phyloP scores from a whole-genome alignment of 2,797 vertebrate species.

The Muscicapa comitata region DNA sequence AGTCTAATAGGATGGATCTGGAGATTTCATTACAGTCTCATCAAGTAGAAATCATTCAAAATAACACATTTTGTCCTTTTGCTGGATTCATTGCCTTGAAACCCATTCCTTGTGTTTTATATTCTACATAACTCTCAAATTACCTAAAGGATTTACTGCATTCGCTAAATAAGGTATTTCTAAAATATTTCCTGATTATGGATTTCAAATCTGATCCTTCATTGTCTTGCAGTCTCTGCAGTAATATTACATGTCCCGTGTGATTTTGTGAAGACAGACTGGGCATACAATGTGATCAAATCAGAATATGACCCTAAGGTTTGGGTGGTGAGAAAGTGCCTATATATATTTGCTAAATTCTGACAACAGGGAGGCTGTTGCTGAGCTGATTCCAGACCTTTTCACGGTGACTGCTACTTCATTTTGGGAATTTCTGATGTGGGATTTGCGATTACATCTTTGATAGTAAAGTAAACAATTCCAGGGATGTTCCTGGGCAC shows the following conservation, averaged over 20 bases:
- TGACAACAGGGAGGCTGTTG: background rate
- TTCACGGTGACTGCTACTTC: background rate
- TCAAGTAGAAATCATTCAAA: slow-evolving; percentile 56
- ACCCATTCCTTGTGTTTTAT: slow-evolving; percentile 21
- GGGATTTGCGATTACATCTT: background rate
- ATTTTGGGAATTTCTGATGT: background rate
- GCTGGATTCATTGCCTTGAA: slow-evolving; percentile 32
- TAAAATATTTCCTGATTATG: slow-evolving; percentile 8
- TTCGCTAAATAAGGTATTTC: slow-evolving; percentile 21
- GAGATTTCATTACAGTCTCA: slow-evolving; percentile 42
- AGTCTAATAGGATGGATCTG: slow-evolving; percentile 24
- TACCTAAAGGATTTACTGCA: slow-evolving; percentile 32
- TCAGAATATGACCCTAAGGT: background rate
- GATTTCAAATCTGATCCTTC: background rate
- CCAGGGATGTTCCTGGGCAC: background rate
- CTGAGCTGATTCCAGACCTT: background rate
- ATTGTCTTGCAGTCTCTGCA: background rate
- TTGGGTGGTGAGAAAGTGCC: rapidly evolving
- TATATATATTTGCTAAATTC: background rate
- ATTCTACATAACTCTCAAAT: slow-evolving; percentile 24
- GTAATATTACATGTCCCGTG: background rate
- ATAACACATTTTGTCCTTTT: slow-evolving; percentile 54
- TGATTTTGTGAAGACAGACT: background rate
- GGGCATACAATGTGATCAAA: background rate
- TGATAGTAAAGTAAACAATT: background rate